Base-by-base conservation (phyloP, 2,888 invertebrate genomes). In the Hoplodrina ambigua region DNA sequence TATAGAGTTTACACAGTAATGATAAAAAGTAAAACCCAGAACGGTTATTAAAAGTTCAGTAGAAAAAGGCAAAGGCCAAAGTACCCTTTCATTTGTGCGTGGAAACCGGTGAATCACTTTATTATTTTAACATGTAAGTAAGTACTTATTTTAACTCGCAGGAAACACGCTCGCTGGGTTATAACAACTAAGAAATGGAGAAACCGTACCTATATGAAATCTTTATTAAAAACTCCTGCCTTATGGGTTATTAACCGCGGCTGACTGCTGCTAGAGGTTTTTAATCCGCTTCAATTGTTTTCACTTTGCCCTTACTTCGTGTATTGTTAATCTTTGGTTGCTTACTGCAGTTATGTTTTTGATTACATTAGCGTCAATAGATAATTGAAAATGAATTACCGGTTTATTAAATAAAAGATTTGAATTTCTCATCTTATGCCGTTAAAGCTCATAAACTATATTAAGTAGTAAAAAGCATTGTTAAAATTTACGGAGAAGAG, bases 101-200 rank as follows among this genome's bases (percentile, higher is more conserved):
- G 83, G 69, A 77, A 72, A 80, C 72, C 54, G 54, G 67, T 84
- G 81, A 85, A 75, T 79, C 82, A 79, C 57, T 68, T 72, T 72
- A 69, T 80, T 84, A 78, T 78, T 79, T 81, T 78, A 77, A 76
- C 56, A 65, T 77, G 56, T 62, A 74, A 54, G 56, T 62, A 73
- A 54, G 46, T 62, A 74, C 69, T 77, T 82, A 74, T 76, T 83
- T 81, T 67, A 75, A 72, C 69, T 56, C 71, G 58, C 81, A 83
- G 85, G 85, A 85, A 83, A 78, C 79, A 78, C 70, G 80, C 73
- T 78, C 66, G 63, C 70, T 52, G 66, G 66, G 30, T 73, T 73
- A 72, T 69, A 68, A 84, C 62, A 81, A 80, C 69, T 56, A 52
- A 63, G 76, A 69, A 50, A 13, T 61, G 49, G 66, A 59, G 44